A percentile compares a stretch with the other conserved stretches of the same genome.
Evolutionary conservation across 2,113 vertebrate species (phyloP).

Genomic region (Catharus fuscescens): DNA sequence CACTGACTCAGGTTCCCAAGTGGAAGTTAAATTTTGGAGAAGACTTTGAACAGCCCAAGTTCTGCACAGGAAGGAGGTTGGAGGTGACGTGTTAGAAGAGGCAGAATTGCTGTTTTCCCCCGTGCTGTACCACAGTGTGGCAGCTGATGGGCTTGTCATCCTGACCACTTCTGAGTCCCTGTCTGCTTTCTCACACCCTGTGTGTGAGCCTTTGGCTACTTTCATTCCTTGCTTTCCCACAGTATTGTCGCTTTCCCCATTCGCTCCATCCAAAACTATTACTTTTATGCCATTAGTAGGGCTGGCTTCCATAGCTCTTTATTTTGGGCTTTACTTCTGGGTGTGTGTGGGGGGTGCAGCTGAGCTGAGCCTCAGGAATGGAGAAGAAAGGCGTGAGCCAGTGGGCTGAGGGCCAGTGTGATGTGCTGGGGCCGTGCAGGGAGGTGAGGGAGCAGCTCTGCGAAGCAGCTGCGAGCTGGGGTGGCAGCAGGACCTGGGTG

Average conservation of each 20-base stretch:
- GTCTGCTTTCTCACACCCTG: background rate
- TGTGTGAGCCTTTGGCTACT: background rate
- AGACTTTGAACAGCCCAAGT: background rate
- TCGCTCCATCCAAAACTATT: background rate
- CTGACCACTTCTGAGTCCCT: background rate
- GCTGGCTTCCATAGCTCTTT: background rate
- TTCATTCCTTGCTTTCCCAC: background rate
- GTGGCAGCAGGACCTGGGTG: background rate
- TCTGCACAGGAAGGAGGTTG: background rate
- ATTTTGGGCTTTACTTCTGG: background rate
- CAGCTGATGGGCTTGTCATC: background rate
- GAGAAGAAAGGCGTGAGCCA: background rate
- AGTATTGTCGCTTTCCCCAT: background rate
- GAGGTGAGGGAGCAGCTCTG: background rate
- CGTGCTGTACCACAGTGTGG: rapidly evolving
- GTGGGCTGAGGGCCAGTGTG: background rate
- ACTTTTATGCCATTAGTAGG: background rate
- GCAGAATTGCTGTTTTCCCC: background rate
- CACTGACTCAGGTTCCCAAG: background rate
- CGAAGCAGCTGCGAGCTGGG: background rate
- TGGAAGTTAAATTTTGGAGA: background rate
- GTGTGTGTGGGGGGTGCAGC: background rate
- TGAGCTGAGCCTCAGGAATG: background rate
- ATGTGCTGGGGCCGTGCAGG: background rate
- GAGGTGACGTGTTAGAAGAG: background rate